Conservation (phyloP, 2,797 vertebrate species). For the Microcaecilia unicolor region DNA sequence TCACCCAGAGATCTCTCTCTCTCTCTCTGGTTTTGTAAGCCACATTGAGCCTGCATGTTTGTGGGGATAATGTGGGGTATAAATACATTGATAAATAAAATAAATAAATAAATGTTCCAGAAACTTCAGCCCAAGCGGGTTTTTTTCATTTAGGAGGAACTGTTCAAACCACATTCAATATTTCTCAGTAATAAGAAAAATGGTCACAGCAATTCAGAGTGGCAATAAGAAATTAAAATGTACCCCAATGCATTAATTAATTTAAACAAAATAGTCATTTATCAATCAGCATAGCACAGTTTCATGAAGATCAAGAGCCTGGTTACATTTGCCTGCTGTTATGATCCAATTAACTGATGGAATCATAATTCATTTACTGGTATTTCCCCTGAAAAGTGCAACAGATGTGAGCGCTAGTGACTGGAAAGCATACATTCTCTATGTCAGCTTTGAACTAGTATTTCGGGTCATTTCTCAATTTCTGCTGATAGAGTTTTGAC, state of each 20-base stretch:
- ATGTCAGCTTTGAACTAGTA: neutral
- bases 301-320: neutral
- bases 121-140: too few relatives aligned
- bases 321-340: neutral
- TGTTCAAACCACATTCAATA: too few relatives aligned
- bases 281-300: neutral
- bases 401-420: too few relatives aligned
- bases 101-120: too few relatives aligned
- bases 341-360: neutral
- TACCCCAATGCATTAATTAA: neutral
- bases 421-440: neutral
- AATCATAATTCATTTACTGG: neutral
- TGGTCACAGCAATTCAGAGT: neutral
- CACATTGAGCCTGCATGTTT: too few relatives aligned
- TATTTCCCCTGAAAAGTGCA: neutral
- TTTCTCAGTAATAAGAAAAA: too few relatives aligned
- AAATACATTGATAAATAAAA: too few relatives aligned
- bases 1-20: too few relatives aligned
- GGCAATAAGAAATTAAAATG: neutral
- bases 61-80: too few relatives aligned
- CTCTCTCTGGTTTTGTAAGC: too few relatives aligned
- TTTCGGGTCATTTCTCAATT: neutral
- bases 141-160: too few relatives aligned
- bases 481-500: too few relatives aligned
- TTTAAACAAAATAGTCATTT: slow-evolving; percentile 3